A percentile compares a stretch with the other conserved stretches of the same genome.
These are phyloP conservation scores for Hyperoodon ampullatus DNA, from an alignment of 2,113 vertebrate genomes.

Conservation along the genomic window DNA sequence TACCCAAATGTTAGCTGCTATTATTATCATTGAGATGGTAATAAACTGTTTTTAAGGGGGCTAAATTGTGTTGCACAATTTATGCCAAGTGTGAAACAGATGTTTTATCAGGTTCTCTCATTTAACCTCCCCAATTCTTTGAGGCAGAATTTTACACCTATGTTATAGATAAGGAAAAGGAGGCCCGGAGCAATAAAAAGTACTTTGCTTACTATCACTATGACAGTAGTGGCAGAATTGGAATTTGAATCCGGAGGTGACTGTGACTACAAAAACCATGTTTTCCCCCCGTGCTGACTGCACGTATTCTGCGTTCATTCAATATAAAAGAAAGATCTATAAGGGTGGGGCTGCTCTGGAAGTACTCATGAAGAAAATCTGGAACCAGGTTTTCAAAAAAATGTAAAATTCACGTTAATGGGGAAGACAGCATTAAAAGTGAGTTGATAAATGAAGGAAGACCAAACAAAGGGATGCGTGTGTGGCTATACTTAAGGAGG, in stretches of 20 bases:
- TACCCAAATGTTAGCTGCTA: neutral
- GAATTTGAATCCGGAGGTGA: neutral
- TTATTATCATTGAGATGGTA: neutral
- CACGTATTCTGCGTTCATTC: neutral
- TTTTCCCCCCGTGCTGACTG: neutral
- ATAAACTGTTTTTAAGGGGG: neutral
- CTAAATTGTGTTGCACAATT: neutral
- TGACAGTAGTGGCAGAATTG: neutral
- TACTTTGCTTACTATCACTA: neutral
- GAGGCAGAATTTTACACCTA: neutral
- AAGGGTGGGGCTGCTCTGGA: neutral
- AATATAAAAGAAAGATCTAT: neutral
- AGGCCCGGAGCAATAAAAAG: neutral
- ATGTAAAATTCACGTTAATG: neutral
- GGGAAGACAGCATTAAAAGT: neutral
- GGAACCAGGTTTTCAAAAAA: neutral
- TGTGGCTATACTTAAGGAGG: neutral
- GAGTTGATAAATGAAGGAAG: neutral
- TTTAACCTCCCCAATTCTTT: constrained; percentile 16
- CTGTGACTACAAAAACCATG: neutral
- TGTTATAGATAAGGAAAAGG: neutral
- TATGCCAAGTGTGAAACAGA: neutral
- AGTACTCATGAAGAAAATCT: neutral
- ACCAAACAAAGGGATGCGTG: neutral
- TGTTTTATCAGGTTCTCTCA: constrained; percentile 19